Evolutionary conservation across 2,113 vertebrate genomes (phyloP).

Genomic region (Cephalopterus ornatus): DNA sequence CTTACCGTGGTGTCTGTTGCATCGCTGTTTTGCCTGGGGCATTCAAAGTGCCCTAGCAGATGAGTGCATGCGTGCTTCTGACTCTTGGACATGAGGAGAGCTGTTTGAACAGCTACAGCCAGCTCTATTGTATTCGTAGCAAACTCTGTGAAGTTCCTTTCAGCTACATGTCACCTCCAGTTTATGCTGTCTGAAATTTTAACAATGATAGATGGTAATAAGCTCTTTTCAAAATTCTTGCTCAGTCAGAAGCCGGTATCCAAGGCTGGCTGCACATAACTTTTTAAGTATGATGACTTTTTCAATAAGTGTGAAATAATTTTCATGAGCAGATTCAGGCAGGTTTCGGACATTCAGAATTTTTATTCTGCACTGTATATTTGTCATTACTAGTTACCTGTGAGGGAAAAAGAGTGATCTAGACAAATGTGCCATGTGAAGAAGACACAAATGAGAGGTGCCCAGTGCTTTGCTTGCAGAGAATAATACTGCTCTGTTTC

Average conservation of each 20-base stretch:
- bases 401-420: background rate
- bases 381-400: background rate
- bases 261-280: background rate
- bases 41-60: background rate
- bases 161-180: slow-evolving; percentile 56
- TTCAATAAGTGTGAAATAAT: background rate
- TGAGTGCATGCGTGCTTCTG: background rate
- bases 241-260: background rate
- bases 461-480: background rate
- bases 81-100: background rate
- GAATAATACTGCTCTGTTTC: background rate
- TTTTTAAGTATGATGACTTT: background rate
- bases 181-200: slow-evolving; percentile 14
- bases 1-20: fast-evolving
- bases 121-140: slow-evolving; percentile 16
- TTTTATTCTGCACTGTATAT: background rate
- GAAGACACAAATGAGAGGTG: background rate
- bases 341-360: background rate
- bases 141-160: slow-evolving; percentile 57
- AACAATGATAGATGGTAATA: slow-evolving; percentile 4
- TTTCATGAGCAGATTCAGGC: background rate
- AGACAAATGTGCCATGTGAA: background rate
- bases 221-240: slow-evolving; percentile 20
- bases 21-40: background rate
- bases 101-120: slow-evolving; percentile 34